Evolutionary conservation across 1,140 invertebrate species (phyloP), one percentile per base, ranked within the genome.

Genomic region (Hypsibius dujardini): DNA sequence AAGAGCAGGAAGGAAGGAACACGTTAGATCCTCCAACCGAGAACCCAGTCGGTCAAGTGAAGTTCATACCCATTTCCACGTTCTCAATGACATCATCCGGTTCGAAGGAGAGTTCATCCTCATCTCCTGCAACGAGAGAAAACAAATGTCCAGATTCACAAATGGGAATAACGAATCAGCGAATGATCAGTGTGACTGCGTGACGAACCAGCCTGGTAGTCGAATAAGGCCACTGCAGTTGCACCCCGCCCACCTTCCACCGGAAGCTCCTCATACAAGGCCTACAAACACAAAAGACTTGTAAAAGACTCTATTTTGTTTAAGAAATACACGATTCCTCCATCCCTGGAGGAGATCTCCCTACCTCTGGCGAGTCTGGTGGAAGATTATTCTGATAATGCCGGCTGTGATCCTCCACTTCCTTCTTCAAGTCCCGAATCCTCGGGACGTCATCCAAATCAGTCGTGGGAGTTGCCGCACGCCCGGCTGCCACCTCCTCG

Each of bases 31-130:
- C 28, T 28, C 28, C 28, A 28, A 28, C 28, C 28, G 28, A 28
- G 28, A 28, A 28, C 28, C 28, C 28, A 28, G 28, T 28, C 28
- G 28, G 28, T 28, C 28, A 28, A 28, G 28, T 28, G 28, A 28
- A 73, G 7, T 15, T 72, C 76, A 79, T 79, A 89, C 88, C 12
- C 86, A 88, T 89, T 81, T 94, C 90, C 78, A 95, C 91, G 78
- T 94, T 87, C 3, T 88, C 92, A 73, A 96, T 93, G 59, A 92
- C 79, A 79, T 96, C 91, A 78, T 91, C 90, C 3, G 92, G 91
- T 82, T 95, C 91, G 82, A 96, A 95, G 15, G 88, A 89, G 75
- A 96, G 88, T 83, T 96, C 92, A 83, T 95, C 92, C 72, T 90
- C 88, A 76, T 90, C 92, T 75, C 88, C 88, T 84, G 72, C 15